Conservation (phyloP, 2,888 invertebrate species). For the Phaonia tiefii region DNA sequence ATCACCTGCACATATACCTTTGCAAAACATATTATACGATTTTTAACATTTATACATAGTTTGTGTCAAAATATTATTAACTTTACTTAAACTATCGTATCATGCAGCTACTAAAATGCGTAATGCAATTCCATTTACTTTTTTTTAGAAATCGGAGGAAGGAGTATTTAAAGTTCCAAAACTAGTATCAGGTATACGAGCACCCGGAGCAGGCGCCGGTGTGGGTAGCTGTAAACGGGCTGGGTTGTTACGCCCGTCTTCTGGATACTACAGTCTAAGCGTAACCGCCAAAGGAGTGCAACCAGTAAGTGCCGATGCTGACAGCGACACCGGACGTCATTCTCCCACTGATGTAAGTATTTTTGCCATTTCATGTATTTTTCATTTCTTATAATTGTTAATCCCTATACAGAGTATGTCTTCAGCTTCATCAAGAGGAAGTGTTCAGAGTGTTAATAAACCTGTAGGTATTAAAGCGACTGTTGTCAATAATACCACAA, state of each 20-base stretch:
- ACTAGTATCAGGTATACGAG: constrained; percentile 75
- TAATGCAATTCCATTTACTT: no score
- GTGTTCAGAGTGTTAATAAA: constrained; percentile 72
- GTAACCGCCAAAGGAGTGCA: constrained; percentile 68
- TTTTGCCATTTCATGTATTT: neutral
- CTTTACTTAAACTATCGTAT: neutral
- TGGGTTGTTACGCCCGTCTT: constrained; percentile 78
- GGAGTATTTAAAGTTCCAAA: constrained; percentile 77
- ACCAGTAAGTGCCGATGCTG: constrained; percentile 70
- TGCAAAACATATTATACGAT: no score
- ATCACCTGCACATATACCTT: no score
- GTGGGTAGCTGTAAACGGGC: constrained; percentile 71
- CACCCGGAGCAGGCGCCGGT: constrained; percentile 68
- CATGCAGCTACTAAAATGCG: no score
- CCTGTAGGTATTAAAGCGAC: constrained; percentile 50
- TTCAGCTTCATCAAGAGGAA: constrained; percentile 78
- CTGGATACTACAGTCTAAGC: constrained; percentile 78
- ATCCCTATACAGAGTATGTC: constrained; percentile 75
- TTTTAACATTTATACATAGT: neutral
- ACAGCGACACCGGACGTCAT: constrained; percentile 74
- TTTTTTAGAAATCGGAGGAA: constrained; percentile 72
- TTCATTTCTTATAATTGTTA: constrained; percentile 22
- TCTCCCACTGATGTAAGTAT: constrained; percentile 75
- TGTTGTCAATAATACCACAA: constrained; percentile 16
- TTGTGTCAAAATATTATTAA: neutral